Conservation (phyloP, 2,797 vertebrate genomes). For the Halcyon leucocephala region DNA sequence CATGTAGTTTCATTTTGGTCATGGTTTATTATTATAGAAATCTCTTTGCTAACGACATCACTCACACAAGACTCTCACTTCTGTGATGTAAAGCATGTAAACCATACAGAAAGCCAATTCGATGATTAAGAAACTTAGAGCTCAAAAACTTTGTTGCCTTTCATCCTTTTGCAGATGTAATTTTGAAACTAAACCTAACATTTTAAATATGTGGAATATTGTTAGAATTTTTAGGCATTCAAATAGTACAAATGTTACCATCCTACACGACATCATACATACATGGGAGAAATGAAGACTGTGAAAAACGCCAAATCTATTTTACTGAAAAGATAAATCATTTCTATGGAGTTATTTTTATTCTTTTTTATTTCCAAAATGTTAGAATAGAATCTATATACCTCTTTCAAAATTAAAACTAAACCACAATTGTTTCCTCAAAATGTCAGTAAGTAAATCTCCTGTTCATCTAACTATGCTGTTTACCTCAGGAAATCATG, state of each 20-base stretch:
- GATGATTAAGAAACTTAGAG: neutral
- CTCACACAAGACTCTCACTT: neutral
- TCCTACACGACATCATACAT: rapidly evolving
- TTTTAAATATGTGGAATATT: neutral
- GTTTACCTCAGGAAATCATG: neutral
- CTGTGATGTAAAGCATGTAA: constrained; percentile 9
- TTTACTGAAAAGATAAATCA: neutral
- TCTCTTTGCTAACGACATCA: neutral
- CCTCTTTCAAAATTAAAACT: neutral
- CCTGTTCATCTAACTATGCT: neutral
- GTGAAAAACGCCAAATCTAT: neutral
- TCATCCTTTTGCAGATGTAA: neutral
- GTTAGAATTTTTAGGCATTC: neutral
- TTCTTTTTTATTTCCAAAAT: neutral
- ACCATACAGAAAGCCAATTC: neutral
- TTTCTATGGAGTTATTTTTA: neutral
- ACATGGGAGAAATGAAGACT: neutral
- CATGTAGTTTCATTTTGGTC: neutral
- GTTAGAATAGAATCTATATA: neutral
- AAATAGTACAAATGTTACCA: neutral
- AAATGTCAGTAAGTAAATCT: neutral
- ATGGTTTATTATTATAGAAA: neutral
- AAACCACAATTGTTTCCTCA: neutral
- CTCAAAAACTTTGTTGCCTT: neutral
- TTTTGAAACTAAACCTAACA: neutral